Evolutionary conservation across 2,888 invertebrate species (phyloP).

Genomic region (Polydrusus tereticollis): DNA sequence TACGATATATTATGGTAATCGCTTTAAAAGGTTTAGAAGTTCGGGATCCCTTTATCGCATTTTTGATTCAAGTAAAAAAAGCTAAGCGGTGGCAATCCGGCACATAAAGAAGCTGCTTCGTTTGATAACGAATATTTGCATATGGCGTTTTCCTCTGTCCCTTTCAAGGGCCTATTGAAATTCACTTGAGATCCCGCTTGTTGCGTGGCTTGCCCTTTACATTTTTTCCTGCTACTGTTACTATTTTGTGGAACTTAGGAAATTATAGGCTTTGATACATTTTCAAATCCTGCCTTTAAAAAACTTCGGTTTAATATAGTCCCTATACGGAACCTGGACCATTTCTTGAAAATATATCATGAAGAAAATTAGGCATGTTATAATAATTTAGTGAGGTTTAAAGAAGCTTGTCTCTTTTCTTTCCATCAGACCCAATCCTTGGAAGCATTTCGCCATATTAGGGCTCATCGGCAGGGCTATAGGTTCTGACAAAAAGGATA

Average conservation of each 20-base stretch:
- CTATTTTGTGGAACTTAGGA: background rate
- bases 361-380: too few relatives aligned
- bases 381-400: too few relatives aligned
- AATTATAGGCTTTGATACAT: too few relatives aligned
- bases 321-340: too few relatives aligned
- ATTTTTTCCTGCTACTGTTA: background rate
- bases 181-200: background rate
- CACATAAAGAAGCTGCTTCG: constrained; percentile 18
- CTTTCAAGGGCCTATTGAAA: constrained; percentile 12
- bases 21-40: background rate
- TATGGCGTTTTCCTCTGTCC: constrained; percentile 17
- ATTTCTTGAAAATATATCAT: too few relatives aligned
- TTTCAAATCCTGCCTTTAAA: too few relatives aligned
- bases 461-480: too few relatives aligned
- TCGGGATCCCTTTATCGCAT: background rate
- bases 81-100: constrained; percentile 10
- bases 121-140: constrained; percentile 30
- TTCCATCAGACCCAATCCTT: too few relatives aligned
- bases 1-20: background rate
- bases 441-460: too few relatives aligned
- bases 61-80: constrained; percentile 4
- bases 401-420: too few relatives aligned
- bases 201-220: background rate
- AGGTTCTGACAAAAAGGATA: too few relatives aligned
- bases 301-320: background rate